Evolutionary conservation across 2,797 vertebrate genomes (phyloP).

Genomic region (Hozukius guyotensis): DNA sequence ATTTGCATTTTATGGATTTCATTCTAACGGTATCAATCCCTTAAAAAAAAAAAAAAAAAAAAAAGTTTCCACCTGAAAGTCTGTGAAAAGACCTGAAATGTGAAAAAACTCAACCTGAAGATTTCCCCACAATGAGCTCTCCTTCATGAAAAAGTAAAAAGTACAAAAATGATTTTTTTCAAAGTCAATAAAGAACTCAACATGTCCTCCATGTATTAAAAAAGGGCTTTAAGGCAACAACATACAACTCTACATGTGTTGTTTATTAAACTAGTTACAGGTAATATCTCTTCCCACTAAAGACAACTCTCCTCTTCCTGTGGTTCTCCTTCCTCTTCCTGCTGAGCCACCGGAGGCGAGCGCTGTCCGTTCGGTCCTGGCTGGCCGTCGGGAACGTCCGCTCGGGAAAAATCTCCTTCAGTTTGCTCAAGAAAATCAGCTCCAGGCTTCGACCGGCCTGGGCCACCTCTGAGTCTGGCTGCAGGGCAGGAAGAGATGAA

Average conservation of each 20-base stretch:
- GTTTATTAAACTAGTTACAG: slow-evolving; percentile 30
- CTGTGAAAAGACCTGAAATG: not conserved
- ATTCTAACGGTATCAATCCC: not conserved
- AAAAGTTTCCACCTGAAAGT: not conserved
- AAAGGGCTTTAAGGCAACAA: not conserved
- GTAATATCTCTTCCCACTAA: slow-evolving; percentile 75
- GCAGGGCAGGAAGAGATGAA: slow-evolving; percentile 2
- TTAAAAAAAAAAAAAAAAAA: not conserved
- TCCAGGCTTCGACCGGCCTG: slow-evolving; percentile 92
- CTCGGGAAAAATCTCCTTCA: slow-evolving; percentile 89
- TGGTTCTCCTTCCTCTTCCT: slow-evolving; percentile 84
- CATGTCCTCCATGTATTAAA: not conserved
- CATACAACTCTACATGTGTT: not conserved
- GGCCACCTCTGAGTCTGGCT: slow-evolving; percentile 97
- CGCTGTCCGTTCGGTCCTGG: slow-evolving; percentile 76
- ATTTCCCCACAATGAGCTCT: not conserved
- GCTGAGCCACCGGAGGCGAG: slow-evolving; percentile 86
- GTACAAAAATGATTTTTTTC: not conserved
- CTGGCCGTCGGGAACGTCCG: slow-evolving; percentile 83
- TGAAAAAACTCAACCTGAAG: not conserved
- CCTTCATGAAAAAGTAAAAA: not conserved
- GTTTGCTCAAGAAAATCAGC: slow-evolving; percentile 87
- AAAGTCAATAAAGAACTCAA: not conserved
- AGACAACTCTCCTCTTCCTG: slow-evolving; percentile 85
- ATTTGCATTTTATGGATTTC: not conserved